Percentiles rank a stretch among this genome's conserved stretches.
These are phyloP conservation scores for Centropristis striata DNA, from an alignment of 2,113 vertebrate genomes.

Conservation along the genomic window DNA sequence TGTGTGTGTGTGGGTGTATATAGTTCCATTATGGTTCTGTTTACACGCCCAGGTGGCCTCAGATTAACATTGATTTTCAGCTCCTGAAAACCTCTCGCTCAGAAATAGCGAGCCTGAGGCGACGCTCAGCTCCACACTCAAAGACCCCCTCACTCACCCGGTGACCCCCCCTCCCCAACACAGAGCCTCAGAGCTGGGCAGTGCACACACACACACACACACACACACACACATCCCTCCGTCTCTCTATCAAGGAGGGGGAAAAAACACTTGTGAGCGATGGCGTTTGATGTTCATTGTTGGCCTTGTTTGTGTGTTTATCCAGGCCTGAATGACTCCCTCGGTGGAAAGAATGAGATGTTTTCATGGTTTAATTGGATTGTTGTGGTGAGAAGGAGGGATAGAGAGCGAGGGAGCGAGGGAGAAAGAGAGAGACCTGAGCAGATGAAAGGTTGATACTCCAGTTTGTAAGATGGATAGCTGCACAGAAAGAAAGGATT, in stretches of 20 bases:
- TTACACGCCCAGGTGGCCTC: conserved; percentile 74
- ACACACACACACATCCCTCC: no score
- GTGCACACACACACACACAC: no score
- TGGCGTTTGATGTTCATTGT: conserved; percentile 41
- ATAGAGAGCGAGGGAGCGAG: not conserved
- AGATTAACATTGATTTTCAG: conserved; percentile 80
- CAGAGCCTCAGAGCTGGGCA: conserved; percentile 25
- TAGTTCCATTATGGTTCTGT: conserved; percentile 56
- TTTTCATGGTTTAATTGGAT: conserved; percentile 55
- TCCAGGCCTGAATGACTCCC: conserved; percentile 39
- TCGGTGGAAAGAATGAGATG: conserved; percentile 27
- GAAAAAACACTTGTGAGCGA: conserved; percentile 22
- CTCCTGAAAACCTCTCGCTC: conserved; percentile 66
- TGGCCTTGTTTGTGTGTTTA: conserved; percentile 55
- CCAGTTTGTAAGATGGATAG: conserved; percentile 6
- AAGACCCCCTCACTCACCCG: conserved; percentile 12
- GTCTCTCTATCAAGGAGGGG: not conserved
- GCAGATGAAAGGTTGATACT: not conserved
- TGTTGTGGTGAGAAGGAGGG: conserved; percentile 22
- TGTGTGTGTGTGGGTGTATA: conserved; percentile 7
- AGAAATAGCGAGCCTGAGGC: conserved; percentile 56
- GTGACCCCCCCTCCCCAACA: conserved; percentile 14
- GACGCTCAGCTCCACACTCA: conserved; percentile 21
- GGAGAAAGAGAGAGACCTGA: not conserved
- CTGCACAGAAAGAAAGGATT: not conserved